phyloP scores from a whole-genome alignment of 2,888 invertebrate species.

The Eupithecia pulchellata region DNA sequence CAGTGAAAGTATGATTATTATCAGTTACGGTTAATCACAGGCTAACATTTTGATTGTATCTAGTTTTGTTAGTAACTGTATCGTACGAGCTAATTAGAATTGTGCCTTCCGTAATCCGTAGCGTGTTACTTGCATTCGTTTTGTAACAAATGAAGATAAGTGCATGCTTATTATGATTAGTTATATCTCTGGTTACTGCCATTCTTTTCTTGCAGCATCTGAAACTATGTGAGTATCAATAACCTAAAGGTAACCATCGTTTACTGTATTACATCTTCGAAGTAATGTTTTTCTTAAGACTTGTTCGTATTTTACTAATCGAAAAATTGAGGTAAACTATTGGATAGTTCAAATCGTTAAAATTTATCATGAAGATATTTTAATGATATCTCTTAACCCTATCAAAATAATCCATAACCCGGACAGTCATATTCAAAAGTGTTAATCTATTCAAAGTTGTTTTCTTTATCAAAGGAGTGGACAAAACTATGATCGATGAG shows the following conservation, averaged over 20 bases:
- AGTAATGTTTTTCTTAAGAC: background rate
- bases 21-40: slow-evolving; percentile 43
- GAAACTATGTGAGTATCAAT: slow-evolving; percentile 1
- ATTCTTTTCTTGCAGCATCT: slow-evolving; percentile 17
- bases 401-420: slow-evolving; percentile 44
- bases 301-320: background rate
- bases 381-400: slow-evolving; percentile 33
- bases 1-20: slow-evolving; percentile 63
- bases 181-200: slow-evolving; percentile 9
- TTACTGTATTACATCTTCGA: background rate
- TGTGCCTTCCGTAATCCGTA: slow-evolving; percentile 35
- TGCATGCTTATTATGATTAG: slow-evolving; percentile 31
- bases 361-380: slow-evolving; percentile 13
- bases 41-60: slow-evolving; percentile 51
- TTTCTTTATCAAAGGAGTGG: slow-evolving; percentile 70
- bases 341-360: background rate
- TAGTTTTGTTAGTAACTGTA: slow-evolving; percentile 32
- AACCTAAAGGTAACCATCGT: background rate
- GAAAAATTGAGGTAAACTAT: background rate
- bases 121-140: slow-evolving; percentile 29
- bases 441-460: slow-evolving; percentile 53
- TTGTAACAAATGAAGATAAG: slow-evolving; percentile 19
- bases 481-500: slow-evolving; percentile 82
- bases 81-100: slow-evolving; percentile 47
- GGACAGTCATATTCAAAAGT: slow-evolving; percentile 31